A percentile compares a stretch with the other conserved stretches of the same genome.
Conservation (phyloP, 2,113 vertebrate species). For the Gobiocypris rarus region DNA sequence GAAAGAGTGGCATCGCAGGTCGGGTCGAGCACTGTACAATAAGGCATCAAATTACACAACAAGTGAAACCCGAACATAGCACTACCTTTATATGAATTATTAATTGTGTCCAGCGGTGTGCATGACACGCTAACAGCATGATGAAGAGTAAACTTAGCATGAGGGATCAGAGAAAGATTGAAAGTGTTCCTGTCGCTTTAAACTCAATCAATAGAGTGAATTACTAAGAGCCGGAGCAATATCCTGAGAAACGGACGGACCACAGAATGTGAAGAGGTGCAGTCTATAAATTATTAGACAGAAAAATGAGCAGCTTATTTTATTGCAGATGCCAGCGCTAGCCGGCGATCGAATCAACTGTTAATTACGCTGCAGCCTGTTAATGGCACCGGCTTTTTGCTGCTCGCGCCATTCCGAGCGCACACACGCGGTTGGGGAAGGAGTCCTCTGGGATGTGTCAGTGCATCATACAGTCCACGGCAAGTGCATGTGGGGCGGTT, state of each 20-base stretch:
- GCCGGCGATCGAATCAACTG: constrained; percentile 68
- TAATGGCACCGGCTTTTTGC: constrained; percentile 61
- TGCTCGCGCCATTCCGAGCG: neutral
- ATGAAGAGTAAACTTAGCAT: constrained; percentile 70
- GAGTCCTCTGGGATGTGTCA: constrained; percentile 49
- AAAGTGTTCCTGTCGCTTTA: constrained; percentile 67
- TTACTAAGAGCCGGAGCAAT: constrained; percentile 75
- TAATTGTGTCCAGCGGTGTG: constrained; percentile 41
- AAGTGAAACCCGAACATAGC: constrained; percentile 12
- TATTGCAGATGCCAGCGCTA: constrained; percentile 63
- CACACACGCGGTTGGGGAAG: constrained; percentile 42
- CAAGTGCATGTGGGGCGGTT: constrained; percentile 54
- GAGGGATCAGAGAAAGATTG: constrained; percentile 74
- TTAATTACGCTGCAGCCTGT: constrained; percentile 72
- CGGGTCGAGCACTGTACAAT: neutral
- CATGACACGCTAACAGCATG: constrained; percentile 71
- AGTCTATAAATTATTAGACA: constrained; percentile 78
- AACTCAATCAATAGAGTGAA: constrained; percentile 69
- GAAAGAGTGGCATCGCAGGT: constrained; percentile 40
- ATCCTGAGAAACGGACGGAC: constrained; percentile 75
- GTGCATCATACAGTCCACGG: constrained; percentile 62
- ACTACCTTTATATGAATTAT: constrained; percentile 29
- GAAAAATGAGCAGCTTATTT: constrained; percentile 73
- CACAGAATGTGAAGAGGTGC: constrained; percentile 72
- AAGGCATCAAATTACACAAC: constrained; percentile 15